phyloP scores from a whole-genome alignment of 2,113 vertebrate genomes.

The Brienomyrus longianalis region DNA sequence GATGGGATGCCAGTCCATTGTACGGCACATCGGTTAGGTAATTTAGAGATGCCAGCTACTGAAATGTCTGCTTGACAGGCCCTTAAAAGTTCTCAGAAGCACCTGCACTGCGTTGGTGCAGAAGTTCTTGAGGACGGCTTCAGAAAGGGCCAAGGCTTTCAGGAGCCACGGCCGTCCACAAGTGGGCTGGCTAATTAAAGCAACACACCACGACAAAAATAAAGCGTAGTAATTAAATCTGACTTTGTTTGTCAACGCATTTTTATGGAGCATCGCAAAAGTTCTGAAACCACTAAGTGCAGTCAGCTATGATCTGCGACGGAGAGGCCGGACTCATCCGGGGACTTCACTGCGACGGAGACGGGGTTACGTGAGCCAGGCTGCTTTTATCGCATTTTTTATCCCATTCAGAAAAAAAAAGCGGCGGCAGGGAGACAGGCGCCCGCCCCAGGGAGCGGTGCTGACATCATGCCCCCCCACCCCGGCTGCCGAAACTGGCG shows the following conservation, averaged over 20 bases:
- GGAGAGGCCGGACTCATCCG: slow-evolving; percentile 61
- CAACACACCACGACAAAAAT: slow-evolving; percentile 54
- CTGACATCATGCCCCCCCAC: slow-evolving; percentile 32
- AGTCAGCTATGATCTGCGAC: slow-evolving; percentile 71
- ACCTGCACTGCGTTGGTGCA: background rate
- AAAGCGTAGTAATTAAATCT: slow-evolving; percentile 47
- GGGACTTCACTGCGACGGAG: slow-evolving; percentile 50
- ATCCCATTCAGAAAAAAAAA: slow-evolving; percentile 6
- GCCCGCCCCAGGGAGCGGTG: slow-evolving; percentile 18
- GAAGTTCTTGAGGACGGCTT: background rate
- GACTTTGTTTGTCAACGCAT: slow-evolving; percentile 60
- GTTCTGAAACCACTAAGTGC: slow-evolving; percentile 65
- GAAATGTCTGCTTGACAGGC: background rate
- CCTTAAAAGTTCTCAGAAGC: background rate
- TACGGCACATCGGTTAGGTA: background rate
- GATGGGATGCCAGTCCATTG: background rate
- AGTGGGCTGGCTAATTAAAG: slow-evolving; percentile 45
- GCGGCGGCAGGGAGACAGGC: background rate
- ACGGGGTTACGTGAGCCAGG: slow-evolving; percentile 4
- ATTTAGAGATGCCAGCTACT: background rate
- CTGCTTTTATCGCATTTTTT: slow-evolving; percentile 24
- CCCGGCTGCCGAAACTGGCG: slow-evolving; percentile 9
- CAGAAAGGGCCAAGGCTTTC: background rate
- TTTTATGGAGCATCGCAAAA: slow-evolving; percentile 54
- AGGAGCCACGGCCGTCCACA: background rate